Evolutionary conservation across 2,888 invertebrate genomes (phyloP).

Genomic region (Hydrotaea cyrtoneurina): DNA sequence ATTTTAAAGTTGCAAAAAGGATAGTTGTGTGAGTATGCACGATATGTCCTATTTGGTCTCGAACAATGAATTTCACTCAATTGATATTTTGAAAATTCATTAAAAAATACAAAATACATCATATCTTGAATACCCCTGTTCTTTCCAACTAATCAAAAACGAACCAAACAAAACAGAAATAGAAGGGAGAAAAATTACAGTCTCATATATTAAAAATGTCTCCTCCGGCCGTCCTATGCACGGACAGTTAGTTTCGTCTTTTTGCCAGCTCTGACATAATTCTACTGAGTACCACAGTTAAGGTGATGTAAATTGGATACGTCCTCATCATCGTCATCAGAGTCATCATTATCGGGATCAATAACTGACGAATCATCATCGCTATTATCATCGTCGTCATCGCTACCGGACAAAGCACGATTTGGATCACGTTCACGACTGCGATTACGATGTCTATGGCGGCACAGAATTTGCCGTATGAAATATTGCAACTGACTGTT

Average conservation of each 20-base stretch:
- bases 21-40: not conserved
- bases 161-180: conserved; percentile 10
- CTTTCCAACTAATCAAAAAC: no score
- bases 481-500: conserved; percentile 77
- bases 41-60: no score
- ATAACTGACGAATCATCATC: conserved; percentile 61
- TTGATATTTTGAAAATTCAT: no score
- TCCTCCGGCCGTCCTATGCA: not conserved
- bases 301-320: conserved; percentile 67
- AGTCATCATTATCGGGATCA: conserved; percentile 65
- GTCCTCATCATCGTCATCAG: conserved; percentile 66
- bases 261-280: not conserved
- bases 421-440: conserved; percentile 22
- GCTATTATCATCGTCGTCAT: conserved; percentile 52
- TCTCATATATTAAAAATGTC: conserved; percentile 38
- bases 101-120: no score
- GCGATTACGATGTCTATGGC: conserved; percentile 53
- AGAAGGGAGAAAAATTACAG: conserved; percentile 37
- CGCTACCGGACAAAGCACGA: conserved; percentile 22
- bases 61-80: no score
- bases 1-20: not conserved
- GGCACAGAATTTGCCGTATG: conserved; percentile 75
- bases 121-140: no score
- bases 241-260: not conserved
- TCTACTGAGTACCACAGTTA: conserved; percentile 74